Evolutionary conservation across 2,888 invertebrate genomes (phyloP), one percentile per base, ranked within the genome.

Genomic region (Troides aeacus): DNA sequence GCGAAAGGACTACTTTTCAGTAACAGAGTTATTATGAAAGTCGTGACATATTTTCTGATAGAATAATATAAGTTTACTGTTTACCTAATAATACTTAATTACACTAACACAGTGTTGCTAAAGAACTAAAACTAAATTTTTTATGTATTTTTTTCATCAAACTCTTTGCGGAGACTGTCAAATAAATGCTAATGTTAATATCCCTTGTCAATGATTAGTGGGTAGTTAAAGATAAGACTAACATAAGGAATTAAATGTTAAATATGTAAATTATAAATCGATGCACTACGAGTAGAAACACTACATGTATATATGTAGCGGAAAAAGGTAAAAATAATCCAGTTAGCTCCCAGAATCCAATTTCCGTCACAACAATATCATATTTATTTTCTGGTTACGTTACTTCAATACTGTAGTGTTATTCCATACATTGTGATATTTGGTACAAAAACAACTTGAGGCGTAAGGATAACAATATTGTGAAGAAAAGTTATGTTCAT

Each of bases 381-480:
- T 65, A 46, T 65, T 65, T 64, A 23, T 64, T 65, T 21, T 62
- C 56, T 56, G 62, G 62, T 24, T 67, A 17, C 23, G 56, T 62
- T 62, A 67, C 39, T 18, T 62, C 39, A 30, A 15, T 24, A 50
- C 39, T 57, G 23, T 61, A 39, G 56, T 69, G 30, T 68, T 59
- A 64, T 64, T 60, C 8, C 64, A 61, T 39, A 64, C 21, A 60
- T 12, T 23, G 42, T 24, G 4, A 66, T 66, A 62, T 66, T 66
- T 61, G 42, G 10, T 36, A 50, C 21, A 15, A 15, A 24, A 42
- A 42, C 30, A 62, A 23, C 5, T 42, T 39, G n/a, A 5, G 62
- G 18, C 18, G 8, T 56, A n/a, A 30, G 46, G 60, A 50, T 24
- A 65, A 65, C 50, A 58, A 59, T 24, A 59, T 42, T 10, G 18